Conservation (phyloP, 1,140 invertebrate species). For the Drosophila sulfurigaster region DNA sequence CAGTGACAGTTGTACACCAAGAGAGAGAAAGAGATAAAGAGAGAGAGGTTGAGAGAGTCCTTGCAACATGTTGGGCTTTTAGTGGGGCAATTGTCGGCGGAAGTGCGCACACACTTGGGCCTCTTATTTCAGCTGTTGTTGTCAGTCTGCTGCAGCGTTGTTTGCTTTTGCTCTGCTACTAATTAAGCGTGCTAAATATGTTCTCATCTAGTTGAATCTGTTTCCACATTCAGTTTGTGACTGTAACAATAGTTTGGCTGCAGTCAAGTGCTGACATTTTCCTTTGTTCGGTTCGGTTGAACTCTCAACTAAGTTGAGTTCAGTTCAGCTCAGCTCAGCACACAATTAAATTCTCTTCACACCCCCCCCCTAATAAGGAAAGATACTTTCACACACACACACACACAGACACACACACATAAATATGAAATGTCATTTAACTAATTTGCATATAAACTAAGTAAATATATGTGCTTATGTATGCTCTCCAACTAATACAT, state of each 20-base stretch:
- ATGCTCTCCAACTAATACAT: constrained; percentile 41
- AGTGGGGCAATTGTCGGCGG: constrained; percentile 74
- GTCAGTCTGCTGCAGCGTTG: constrained; percentile 15
- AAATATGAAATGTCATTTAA: constrained; percentile 46
- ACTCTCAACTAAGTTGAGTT: not conserved
- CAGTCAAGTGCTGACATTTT: constrained; percentile 55
- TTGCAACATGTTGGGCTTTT: constrained; percentile 27
- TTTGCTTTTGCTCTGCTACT: constrained; percentile 66
- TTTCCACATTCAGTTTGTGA: constrained; percentile 81
- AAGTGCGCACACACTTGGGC: constrained; percentile 71
- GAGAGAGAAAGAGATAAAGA: not conserved
- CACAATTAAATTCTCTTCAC: constrained; percentile 50
- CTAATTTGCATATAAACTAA: constrained; percentile 62
- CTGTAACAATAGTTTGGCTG: constrained; percentile 81
- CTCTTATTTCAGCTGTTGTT: constrained; percentile 33
- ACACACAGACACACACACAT: constrained; percentile 8
- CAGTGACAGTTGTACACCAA: constrained; percentile 26
- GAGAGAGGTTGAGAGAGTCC: not conserved
- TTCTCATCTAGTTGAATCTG: constrained; percentile 51
- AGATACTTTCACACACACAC: constrained; percentile 2
- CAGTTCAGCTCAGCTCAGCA: constrained; percentile 10
- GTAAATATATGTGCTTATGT: constrained; percentile 42
- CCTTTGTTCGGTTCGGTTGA: too few species aligned
- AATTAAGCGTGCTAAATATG: constrained; percentile 84
- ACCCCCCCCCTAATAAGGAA: constrained; percentile 2